Evolutionary conservation across 2,888 invertebrate species (phyloP), one percentile per base, ranked within the genome.

Genomic region (Chironomus riparius): DNA sequence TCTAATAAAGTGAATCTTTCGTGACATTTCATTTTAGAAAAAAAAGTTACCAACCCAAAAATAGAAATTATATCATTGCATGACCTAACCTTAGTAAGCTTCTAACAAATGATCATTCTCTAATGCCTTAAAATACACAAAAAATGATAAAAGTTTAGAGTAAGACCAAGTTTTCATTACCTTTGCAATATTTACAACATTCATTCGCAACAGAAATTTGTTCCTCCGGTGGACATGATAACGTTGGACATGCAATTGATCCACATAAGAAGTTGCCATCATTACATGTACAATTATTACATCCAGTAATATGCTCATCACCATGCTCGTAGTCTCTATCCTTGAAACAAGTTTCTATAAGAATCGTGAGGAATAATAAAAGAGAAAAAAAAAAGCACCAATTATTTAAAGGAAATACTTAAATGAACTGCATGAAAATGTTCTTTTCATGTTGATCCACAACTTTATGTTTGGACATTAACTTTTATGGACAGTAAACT

Each of bases 101-200:
- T 38, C 10, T 38, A 38, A 38, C 38, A 38, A 38, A 38, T 38
- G 38, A 38, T 38, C 7, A 38, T 56, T 56, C 5, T 56, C 15
- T 18, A 56, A 18, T 56, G 56, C n/a, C 56, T 18, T 13, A n/a
- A 69, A 24, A 61, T 28, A 28, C 5, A 38, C 5, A 38, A 10
- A 38, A 38, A 38, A 38, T 38, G 38, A 38, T 38, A 38, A 38
- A n/a, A 38, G 10, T 10, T 38, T 38, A 38, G 38, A 10, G 7
- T 10, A 2, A 10, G 10, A 38, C 38, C 10, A 38, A 38, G 38
- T 38, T 38, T 10, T 38, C 10, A 38, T 65, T 56, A 93, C 94
- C 94, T 86, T 91, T 92, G 84, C 95, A 95, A 82, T 93, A 92
- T 83, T 92, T 92, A 87, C 95, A 95, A 86, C 95, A 95, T 83